These are phyloP conservation scores for Exaiptasia diaphana DNA, from an alignment of 64 coral and sea anemone genomes.

Conservation along the genomic window DNA sequence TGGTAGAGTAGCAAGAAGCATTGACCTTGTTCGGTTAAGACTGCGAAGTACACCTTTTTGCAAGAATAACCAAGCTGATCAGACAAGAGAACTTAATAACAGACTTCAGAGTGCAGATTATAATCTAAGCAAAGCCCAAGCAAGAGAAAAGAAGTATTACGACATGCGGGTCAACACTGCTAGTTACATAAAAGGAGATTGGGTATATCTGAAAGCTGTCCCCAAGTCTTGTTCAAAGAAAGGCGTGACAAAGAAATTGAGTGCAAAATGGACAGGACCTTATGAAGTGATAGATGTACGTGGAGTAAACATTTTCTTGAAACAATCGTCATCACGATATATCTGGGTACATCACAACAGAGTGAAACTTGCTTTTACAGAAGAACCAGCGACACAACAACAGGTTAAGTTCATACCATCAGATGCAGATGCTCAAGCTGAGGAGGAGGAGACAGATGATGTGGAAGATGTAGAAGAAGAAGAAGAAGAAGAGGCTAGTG, in stretches of 20 bases:
- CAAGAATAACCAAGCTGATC: background rate
- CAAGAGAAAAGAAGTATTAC: background rate
- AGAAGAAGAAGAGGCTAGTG: no score
- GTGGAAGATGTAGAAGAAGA: no score
- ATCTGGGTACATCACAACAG: background rate
- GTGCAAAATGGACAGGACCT: background rate
- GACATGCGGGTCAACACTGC: background rate
- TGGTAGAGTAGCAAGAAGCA: background rate
- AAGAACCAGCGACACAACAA: no score
- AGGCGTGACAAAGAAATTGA: background rate
- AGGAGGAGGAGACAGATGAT: no score
- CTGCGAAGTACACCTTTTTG: background rate
- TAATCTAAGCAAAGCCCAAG: background rate
- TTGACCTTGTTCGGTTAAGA: background rate
- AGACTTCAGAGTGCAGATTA: background rate
- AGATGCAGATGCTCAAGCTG: no score
- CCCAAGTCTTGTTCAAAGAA: background rate
- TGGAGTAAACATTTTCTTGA: background rate
- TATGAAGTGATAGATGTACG: background rate
- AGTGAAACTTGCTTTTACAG: background rate
- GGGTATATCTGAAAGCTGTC: background rate
- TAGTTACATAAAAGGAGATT: background rate
- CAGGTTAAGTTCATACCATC: no score
- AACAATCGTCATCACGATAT: background rate
- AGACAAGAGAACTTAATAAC: background rate